Conservation (phyloP, 2,888 invertebrate genomes). For the Zygothrica quintamaculata region DNA sequence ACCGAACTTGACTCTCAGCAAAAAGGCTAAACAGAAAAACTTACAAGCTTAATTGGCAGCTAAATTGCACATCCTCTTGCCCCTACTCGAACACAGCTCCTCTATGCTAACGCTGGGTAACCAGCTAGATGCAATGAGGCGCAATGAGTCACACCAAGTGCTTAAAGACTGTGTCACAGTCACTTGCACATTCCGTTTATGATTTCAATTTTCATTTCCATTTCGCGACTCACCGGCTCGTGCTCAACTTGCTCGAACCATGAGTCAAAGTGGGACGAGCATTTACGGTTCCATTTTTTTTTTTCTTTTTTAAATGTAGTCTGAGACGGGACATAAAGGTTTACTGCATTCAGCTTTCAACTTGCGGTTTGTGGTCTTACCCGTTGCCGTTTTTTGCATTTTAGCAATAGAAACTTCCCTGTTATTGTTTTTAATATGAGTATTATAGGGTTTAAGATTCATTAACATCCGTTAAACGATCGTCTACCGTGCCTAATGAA, state of each 20-base stretch:
- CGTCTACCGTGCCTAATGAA: conserved; percentile 33
- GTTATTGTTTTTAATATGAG: conserved; percentile 1
- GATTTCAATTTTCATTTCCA: conserved; percentile 39
- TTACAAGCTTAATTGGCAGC: conserved; percentile 64
- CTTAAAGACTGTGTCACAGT: conserved; percentile 59
- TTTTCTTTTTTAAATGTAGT: no score
- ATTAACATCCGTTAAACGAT: conserved; percentile 29
- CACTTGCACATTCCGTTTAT: conserved; percentile 51
- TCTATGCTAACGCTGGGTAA: not conserved
- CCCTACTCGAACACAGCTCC: conserved; percentile 2
- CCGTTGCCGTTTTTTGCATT: not conserved
- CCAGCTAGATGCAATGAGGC: conserved; percentile 60
- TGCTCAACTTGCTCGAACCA: conserved; percentile 8
- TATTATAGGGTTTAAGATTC: conserved; percentile 5
- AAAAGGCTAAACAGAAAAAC: conserved; percentile 42
- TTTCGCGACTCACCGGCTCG: not conserved
- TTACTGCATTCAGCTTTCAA: no score
- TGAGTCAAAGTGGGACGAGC: conserved; percentile 49
- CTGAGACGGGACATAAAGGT: conserved; percentile 27
- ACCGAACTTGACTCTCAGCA: conserved; percentile 11
- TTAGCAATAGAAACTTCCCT: conserved; percentile 37
- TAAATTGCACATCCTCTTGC: conserved; percentile 53
- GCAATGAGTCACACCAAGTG: conserved; percentile 60
- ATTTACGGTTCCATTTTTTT: conserved; percentile 14
- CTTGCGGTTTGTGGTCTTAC: no score